Evolutionary conservation across 1,140 invertebrate species (phyloP).

Genomic region (Asbolus verrucosus): DNA sequence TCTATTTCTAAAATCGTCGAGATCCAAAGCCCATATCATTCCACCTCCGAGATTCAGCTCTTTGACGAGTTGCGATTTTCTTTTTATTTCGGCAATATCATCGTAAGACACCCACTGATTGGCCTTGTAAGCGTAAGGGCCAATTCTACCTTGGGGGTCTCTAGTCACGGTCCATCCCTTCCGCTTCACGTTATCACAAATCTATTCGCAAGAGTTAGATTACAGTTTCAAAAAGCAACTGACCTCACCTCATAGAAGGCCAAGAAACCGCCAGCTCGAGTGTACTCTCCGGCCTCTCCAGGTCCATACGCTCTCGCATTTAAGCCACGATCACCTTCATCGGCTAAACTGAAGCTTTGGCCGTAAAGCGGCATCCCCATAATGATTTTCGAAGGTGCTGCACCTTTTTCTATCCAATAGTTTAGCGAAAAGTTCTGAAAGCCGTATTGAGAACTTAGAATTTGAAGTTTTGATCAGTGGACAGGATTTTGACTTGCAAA

Average conservation of each 20-base stretch:
- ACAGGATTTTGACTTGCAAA: too few relatives aligned
- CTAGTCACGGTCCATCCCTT: slow-evolving; percentile 75
- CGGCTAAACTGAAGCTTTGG: slow-evolving; percentile 81
- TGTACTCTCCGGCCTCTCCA: slow-evolving; percentile 83
- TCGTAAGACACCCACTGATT: slow-evolving; percentile 89
- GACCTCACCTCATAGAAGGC: slow-evolving; percentile 83
- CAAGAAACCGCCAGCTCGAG: slow-evolving; percentile 82
- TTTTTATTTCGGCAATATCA: slow-evolving; percentile 75
- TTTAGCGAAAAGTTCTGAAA: slow-evolving; percentile 82
- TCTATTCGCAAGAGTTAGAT: too few relatives aligned
- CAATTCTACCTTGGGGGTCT: slow-evolving; percentile 74
- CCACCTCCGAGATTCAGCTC: slow-evolving; percentile 76
- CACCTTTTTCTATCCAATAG: slow-evolving; percentile 84
- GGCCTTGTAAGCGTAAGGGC: slow-evolving; percentile 78
- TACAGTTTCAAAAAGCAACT: too few relatives aligned
- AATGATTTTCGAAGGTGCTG: slow-evolving; percentile 77
- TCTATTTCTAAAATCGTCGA: slow-evolving; percentile 80
- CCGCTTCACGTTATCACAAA: slow-evolving; percentile 73
- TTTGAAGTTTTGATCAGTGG: too few relatives aligned
- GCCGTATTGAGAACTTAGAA: too few relatives aligned
- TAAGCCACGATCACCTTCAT: slow-evolving; percentile 70
- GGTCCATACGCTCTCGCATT: slow-evolving; percentile 78
- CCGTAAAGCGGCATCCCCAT: slow-evolving; percentile 89
- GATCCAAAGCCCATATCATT: slow-evolving; percentile 82
- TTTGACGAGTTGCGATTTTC: slow-evolving; percentile 71